Evolutionary conservation across 1,140 invertebrate species (phyloP), one percentile per base, ranked within the genome.

Genomic region (Ectropis grisescens): DNA sequence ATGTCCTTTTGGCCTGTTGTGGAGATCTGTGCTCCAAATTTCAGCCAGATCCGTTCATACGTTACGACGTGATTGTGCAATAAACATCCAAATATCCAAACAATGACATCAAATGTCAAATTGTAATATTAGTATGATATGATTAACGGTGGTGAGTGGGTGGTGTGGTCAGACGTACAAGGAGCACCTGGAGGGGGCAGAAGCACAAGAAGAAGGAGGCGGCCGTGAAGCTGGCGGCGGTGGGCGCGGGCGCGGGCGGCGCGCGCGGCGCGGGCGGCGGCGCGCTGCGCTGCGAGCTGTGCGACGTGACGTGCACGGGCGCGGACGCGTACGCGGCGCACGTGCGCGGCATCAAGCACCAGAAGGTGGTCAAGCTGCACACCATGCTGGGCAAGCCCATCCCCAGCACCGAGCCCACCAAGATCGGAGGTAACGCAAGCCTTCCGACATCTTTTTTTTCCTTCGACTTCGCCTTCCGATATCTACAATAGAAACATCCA

Each of bases 171-270:
- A 95, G 86, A 98, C 97, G 0, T 99, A 98, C 76, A 89, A 95
- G 34, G 97, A 98, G 72, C 97, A 99, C 86, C 83, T 99, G 44
- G 96, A 98, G 74, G 74, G 97, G 97, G 0, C 96, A 98, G 79
- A 97, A 98, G 69, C 97, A 99, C 80, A 99, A 99, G 84, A 98
- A 98, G 85, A 97, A 98, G 70, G 97, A 98, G 70, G 93, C 93
- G 8, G 91, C 93, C 6, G 85, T 91, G 10, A 97, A 97, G 82
- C 88, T 86, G 84, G 89, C 84, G 70, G 53, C 86, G 71, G 62
- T 85, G 62, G 58, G 82, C 65, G 28, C 71, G 70, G 2, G 58
- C 62, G 75, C 68, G 41, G 52, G 30, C 36, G 35, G 11, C 40
- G 55, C 54, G 42, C 37, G 68, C 57, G 54, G 74, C 48, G 72